phyloP scores from a whole-genome alignment of 2,113 vertebrate genomes.

The Phocoena phocoena region DNA sequence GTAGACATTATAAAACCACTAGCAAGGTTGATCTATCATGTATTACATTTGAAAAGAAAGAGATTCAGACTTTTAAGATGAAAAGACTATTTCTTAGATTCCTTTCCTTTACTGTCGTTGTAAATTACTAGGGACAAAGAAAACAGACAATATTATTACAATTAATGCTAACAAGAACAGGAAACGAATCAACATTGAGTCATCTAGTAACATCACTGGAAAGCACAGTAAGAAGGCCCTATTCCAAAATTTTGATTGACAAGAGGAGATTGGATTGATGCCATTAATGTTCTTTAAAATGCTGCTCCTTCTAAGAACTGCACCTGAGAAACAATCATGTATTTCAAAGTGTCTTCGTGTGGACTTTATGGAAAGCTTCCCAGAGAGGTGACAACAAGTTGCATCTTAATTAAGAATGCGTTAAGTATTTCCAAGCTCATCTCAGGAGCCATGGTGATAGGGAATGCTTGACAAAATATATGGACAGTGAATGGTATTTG shows the following conservation, averaged over 20 bases:
- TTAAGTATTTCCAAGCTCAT: slow-evolving; percentile 34
- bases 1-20: background rate
- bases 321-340: background rate
- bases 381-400: background rate
- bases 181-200: background rate
- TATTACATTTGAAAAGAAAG: slow-evolving; percentile 21
- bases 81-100: slow-evolving; percentile 22
- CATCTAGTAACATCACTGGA: background rate
- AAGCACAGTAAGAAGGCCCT: background rate
- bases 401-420: background rate
- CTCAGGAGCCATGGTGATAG: background rate
- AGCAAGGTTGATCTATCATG: background rate
- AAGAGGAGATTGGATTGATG: background rate
- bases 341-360: background rate
- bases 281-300: background rate
- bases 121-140: background rate
- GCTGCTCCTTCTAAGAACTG: background rate
- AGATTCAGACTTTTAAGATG: background rate
- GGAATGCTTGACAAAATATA: background rate
- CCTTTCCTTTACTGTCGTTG: background rate
- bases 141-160: background rate
- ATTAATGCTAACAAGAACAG: background rate
- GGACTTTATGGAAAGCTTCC: background rate
- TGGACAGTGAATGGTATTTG: background rate
- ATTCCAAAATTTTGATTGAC: background rate